Evolutionary conservation across 2,113 vertebrate genomes (phyloP), one percentile per base, ranked within the genome.

Genomic region (Rissa tridactyla): DNA sequence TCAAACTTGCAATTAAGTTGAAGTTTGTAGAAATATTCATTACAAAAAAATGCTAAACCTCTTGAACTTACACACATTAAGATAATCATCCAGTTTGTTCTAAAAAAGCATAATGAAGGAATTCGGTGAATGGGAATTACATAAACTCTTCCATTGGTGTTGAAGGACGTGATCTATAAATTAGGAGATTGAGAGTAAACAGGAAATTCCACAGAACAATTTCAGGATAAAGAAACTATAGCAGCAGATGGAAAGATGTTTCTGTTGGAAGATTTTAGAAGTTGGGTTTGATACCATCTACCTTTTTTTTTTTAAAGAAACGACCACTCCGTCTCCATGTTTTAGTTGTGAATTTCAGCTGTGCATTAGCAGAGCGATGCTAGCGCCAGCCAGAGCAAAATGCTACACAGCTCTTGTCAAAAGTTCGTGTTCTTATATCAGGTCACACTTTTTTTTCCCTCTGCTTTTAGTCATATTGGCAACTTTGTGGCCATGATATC

Each of bases 191-290:
- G 69, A 94, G 95, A 93, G 83, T 96, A 97, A 97, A 97, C 96
- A 97, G 97, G 96, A 97, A 97, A 97, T 97, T 97, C 97, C 97
- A 96, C 85, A 96, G 95, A 97, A 97, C 95, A 96, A 96, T 97
- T 97, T 97, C 96, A 97, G 96, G 95, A 97, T 95, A 97, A 94
- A 96, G 94, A 96, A 96, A 95, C 95, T 96, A 95, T 96, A 96
- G 96, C 90, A 90, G 86, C 93, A 96, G 95, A 97, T 97, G 95
- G 96, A 94, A 96, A 97, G 97, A 96, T 94, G 95, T 94, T 94
- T 95, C 94, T 94, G 69, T 65, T 94, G 73, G 81, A 80, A 95
- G 71, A 88, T 90, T 96, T 95, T 86, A 88, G 71, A 85, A 75
- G 78, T 73, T 97, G 72, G 85, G 49, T 88, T 91, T 86, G 72